phyloP scores from a whole-genome alignment of 2,113 vertebrate genomes.

The Misgurnus anguillicaudatus region DNA sequence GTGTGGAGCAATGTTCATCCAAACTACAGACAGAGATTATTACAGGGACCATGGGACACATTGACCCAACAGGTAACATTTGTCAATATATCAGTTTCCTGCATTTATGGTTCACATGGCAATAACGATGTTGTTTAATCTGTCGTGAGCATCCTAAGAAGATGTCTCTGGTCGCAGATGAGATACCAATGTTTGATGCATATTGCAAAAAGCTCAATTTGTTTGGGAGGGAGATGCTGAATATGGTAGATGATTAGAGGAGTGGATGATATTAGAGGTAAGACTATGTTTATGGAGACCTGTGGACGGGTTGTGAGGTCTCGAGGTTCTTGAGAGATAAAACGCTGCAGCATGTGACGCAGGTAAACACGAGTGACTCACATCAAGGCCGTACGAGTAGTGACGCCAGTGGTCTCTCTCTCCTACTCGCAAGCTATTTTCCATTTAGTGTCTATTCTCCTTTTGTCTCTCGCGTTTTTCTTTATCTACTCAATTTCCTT shows the following conservation, averaged over 20 bases:
- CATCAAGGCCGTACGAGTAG: slow-evolving; percentile 17
- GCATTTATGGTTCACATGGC: neutral
- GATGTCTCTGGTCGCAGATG: too few species aligned
- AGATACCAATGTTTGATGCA: too few species aligned
- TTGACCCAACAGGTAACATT: slow-evolving; percentile 88
- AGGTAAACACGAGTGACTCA: slow-evolving; percentile 48
- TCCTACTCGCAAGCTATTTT: neutral
- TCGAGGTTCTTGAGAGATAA: neutral
- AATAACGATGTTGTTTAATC: neutral
- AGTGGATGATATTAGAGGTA: neutral
- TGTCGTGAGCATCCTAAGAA: too few species aligned
- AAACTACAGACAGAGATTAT: slow-evolving; percentile 77
- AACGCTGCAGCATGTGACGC: slow-evolving; percentile 28
- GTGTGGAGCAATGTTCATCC: slow-evolving; percentile 84
- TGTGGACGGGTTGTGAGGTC: slow-evolving; percentile 1
- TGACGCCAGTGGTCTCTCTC: slow-evolving; percentile 19
- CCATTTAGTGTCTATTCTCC: neutral
- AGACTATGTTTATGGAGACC: neutral
- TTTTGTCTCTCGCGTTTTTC: neutral
- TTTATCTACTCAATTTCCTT: neutral
- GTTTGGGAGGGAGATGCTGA: neutral
- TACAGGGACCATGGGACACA: slow-evolving; percentile 82
- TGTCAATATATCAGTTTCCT: neutral
- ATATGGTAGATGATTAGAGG: neutral
- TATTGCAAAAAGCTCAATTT: too few species aligned